Base-by-base conservation (phyloP, 2,113 vertebrate species). In the Dasyprocta punctata region DNA sequence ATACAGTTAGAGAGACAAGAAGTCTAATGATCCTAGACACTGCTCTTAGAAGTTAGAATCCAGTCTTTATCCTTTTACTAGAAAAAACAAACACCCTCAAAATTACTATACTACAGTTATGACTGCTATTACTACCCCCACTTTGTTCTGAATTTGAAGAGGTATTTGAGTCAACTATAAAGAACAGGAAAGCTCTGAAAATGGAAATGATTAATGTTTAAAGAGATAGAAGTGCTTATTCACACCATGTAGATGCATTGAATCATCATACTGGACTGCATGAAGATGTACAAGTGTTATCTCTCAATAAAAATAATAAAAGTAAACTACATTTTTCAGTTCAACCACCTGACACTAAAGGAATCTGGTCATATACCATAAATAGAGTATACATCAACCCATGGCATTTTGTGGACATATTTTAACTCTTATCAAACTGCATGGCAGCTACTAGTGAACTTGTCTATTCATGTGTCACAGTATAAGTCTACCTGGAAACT, bases 11-110 rank as follows among this genome's bases (percentile, higher is more conserved):
- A 95, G 80, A 82, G 41, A 77, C 1, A 81, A 93, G 56, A 81
- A 93, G 56, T 63, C 33, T 90, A 86, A 47, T 89, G 24, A 58
- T 80, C 86, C 95, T 65, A 84, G 36, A 16, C 24, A 3, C 41
- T 91, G 0, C 65, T 96, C 38, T 90, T 90, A 90, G 52, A 96
- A 90, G 44, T 14, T 90, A 38, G 26, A 96, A 73, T 73, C 33
- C 58, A 26, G 12, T 65, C 47, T 75, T 65, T 83, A 14, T 60
- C 24, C 8, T 84, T 92, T 88, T n/a, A 26, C 20, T 8, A 19
- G 78, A 58, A 60, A 81, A 75, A 24, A 24, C 26, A 14, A 36
- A 14, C 19, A 36, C 91, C 9, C 13, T 77, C 44, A 30, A 49
- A 86, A n/a, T 67, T 67, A 83, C 86, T 44, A 61, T 26, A 65